phyloP scores from a whole-genome alignment of 2,113 vertebrate genomes.

The Percopsis transmontana region DNA sequence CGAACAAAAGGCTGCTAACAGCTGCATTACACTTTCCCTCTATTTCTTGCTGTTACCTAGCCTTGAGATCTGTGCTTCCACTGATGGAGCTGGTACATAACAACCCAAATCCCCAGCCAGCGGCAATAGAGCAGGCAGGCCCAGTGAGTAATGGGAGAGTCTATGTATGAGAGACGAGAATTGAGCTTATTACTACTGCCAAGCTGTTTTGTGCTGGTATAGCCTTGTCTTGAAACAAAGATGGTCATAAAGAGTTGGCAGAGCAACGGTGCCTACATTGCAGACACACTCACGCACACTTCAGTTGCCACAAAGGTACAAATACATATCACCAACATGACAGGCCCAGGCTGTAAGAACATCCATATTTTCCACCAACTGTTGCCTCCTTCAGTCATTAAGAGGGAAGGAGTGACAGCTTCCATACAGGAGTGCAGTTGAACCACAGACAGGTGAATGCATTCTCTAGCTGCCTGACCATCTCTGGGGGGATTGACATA shows the following conservation, averaged over 20 bases:
- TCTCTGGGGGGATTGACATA: background rate
- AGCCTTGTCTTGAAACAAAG: constrained; percentile 38
- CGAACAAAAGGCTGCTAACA: constrained; percentile 12
- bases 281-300: background rate
- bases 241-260: constrained; percentile 18
- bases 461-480: constrained; percentile 21
- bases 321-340: background rate
- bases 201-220: constrained; percentile 6
- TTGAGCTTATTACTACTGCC: constrained; percentile 6
- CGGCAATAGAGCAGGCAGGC: constrained; percentile 7
- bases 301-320: background rate
- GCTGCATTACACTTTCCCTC: constrained; percentile 6
- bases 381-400: constrained; percentile 14
- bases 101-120: constrained; percentile 19
- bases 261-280: background rate
- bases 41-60: constrained; percentile 16
- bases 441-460: constrained; percentile 25
- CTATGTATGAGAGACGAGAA: constrained; percentile 18
- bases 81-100: constrained; percentile 16
- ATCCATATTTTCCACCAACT: constrained; percentile 1
- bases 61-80: constrained; percentile 12
- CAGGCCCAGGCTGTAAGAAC: background rate
- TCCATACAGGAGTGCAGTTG: constrained; percentile 7
- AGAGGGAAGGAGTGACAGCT: constrained; percentile 21
- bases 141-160: constrained; percentile 22